These are phyloP conservation scores for Dorcus parallelipipedus DNA, from an alignment of 2,888 invertebrate genomes.

Conservation along the genomic window DNA sequence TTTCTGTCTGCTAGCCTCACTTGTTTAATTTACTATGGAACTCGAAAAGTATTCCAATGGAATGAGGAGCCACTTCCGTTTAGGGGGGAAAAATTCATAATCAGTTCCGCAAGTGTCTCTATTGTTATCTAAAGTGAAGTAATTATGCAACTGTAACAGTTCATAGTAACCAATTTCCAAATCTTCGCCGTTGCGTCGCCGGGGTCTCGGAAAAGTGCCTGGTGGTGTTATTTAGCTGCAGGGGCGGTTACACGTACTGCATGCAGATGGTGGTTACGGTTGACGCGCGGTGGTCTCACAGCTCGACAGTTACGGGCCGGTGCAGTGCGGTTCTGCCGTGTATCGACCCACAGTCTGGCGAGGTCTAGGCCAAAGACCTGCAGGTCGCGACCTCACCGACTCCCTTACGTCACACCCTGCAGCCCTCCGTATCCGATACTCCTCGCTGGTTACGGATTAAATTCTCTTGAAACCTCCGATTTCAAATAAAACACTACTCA, in stretches of 20 bases:
- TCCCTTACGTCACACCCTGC: conserved; percentile 18
- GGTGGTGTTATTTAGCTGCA: conserved; percentile 7
- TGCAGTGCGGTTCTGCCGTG: conserved; percentile 18
- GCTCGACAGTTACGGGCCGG: conserved; percentile 10
- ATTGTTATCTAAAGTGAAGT: no score
- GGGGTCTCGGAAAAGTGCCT: no score
- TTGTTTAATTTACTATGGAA: no score
- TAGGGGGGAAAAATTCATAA: no score
- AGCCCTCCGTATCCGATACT: conserved; percentile 5
- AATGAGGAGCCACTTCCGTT: no score
- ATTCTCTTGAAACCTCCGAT: not conserved
- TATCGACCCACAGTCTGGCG: conserved; percentile 35
- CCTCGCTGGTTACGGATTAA: not conserved
- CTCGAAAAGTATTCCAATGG: no score
- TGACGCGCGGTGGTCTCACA: conserved; percentile 6
- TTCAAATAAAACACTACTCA: conserved; percentile 1
- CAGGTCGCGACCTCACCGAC: conserved; percentile 40
- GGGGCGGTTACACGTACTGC: conserved; percentile 16
- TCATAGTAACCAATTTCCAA: not conserved
- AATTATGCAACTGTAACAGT: no score
- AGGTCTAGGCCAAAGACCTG: conserved; percentile 55
- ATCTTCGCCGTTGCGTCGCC: not conserved
- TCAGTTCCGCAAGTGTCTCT: no score
- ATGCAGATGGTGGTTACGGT: conserved; percentile 25
- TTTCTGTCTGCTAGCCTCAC: no score